Evolutionary conservation across 2,888 invertebrate genomes (phyloP).

Genomic region (Mamestra brassicae): DNA sequence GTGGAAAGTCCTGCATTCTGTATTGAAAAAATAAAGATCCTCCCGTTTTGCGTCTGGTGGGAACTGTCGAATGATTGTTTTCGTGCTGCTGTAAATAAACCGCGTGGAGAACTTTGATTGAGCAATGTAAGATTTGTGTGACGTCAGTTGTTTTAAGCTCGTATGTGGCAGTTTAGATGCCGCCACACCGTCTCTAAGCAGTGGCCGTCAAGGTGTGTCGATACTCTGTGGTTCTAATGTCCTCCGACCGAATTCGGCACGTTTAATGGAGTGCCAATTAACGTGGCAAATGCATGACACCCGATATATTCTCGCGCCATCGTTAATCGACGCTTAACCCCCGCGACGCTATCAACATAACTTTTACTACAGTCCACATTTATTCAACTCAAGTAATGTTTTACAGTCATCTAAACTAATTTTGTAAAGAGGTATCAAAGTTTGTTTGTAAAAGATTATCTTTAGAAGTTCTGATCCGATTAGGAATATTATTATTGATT

Average conservation of each 20-base stretch:
- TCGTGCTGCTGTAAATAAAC: too few species aligned
- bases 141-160: background rate
- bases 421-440: background rate
- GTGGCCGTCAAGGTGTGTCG: background rate
- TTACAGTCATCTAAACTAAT: background rate
- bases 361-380: slow-evolving; percentile 38
- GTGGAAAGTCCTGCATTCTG: too few species aligned
- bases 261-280: slow-evolving; percentile 61
- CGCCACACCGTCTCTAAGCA: background rate
- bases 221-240: background rate
- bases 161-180: background rate
- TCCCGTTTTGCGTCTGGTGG: too few species aligned
- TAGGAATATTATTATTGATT: too few species aligned
- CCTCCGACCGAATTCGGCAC: slow-evolving; percentile 14
- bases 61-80: too few species aligned
- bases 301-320: slow-evolving; percentile 45
- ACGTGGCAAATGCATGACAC: slow-evolving; percentile 54
- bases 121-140: background rate
- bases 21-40: too few species aligned
- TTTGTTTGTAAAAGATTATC: background rate
- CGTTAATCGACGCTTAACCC: slow-evolving; percentile 40
- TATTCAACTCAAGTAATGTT: slow-evolving; percentile 30
- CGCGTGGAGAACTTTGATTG: background rate
- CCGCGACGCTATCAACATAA: slow-evolving; percentile 32
- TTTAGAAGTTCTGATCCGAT: background rate